Conservation (phyloP, 2,888 invertebrate species). For the Netelia inedita region DNA sequence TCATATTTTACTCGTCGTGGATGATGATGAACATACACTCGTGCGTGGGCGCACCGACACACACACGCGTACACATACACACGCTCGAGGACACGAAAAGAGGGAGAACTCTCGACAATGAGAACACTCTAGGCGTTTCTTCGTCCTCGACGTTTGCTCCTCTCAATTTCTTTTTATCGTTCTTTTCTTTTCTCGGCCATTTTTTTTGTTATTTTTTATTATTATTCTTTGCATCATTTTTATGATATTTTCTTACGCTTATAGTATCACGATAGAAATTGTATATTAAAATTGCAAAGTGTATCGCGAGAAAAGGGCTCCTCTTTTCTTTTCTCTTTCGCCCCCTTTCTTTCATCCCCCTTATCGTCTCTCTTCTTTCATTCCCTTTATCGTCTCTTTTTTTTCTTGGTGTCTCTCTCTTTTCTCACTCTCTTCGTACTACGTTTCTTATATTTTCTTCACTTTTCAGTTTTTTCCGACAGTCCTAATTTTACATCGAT, state of each 20-base stretch:
- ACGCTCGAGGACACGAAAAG: constrained; percentile 13
- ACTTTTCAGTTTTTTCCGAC: constrained; percentile 7
- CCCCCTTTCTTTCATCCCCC: neutral
- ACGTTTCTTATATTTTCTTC: constrained; percentile 6
- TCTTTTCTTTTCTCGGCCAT: constrained; percentile 20
- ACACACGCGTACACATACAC: constrained; percentile 17
- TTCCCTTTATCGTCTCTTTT: constrained; percentile 28
- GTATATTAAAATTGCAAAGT: constrained; percentile 65
- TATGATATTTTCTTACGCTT: constrained; percentile 39
- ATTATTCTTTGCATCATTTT: constrained; percentile 21
- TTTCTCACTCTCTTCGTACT: neutral
- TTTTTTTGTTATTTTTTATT: constrained; percentile 24
- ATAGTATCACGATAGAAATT: constrained; percentile 61
- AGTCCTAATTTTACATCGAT: neutral
- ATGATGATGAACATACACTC: constrained; percentile 48
- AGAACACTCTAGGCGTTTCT: constrained; percentile 34
- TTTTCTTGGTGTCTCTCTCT: constrained; percentile 18
- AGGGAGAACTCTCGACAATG: constrained; percentile 26
- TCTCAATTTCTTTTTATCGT: constrained; percentile 14
- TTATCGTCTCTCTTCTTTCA: neutral
- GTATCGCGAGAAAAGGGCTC: constrained; percentile 56
- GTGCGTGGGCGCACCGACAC: constrained; percentile 17
- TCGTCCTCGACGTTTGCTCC: neutral
- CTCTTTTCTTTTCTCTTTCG: constrained; percentile 28
- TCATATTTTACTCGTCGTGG: neutral